Evolutionary conservation across 2,797 vertebrate genomes (phyloP).

Genomic region (Aeoliscus strigatus): DNA sequence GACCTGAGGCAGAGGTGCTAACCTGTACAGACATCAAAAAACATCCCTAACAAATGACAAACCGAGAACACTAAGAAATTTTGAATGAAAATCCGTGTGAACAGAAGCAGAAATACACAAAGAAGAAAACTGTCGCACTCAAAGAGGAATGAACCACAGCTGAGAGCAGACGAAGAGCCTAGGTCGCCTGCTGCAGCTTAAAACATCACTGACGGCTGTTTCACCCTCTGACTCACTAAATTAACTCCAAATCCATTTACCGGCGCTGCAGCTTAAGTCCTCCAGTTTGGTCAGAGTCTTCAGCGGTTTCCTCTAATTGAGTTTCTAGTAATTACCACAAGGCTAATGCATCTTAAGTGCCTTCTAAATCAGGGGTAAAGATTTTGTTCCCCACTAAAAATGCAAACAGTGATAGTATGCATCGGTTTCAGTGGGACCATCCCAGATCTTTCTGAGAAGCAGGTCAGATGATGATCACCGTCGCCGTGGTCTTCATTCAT

Average conservation of each 20-base stretch:
- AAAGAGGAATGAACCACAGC: conserved; percentile 43
- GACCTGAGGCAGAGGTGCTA: conserved; percentile 17
- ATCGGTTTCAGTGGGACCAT: conserved; percentile 24
- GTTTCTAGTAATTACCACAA: conserved; percentile 77
- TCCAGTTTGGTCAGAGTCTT: conserved; percentile 70
- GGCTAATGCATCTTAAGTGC: conserved; percentile 77
- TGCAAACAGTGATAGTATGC: conserved; percentile 43
- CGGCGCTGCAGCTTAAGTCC: conserved; percentile 70
- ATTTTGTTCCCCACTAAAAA: conserved; percentile 71
- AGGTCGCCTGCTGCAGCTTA: conserved; percentile 61
- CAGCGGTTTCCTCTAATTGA: conserved; percentile 75
- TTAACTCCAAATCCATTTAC: conserved; percentile 73
- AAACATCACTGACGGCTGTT: conserved; percentile 69
- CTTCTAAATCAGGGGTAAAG: conserved; percentile 77
- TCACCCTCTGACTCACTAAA: conserved; percentile 74
- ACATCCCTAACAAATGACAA: conserved; percentile 27
- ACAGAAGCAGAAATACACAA: conserved; percentile 1
- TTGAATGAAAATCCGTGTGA: conserved; percentile 1
- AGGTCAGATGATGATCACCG: conserved; percentile 33
- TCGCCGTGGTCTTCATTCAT: too few species aligned
- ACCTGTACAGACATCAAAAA: conserved; percentile 31
- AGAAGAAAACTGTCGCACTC: conserved; percentile 36
- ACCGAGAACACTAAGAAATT: conserved; percentile 15
- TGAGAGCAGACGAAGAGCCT: conserved; percentile 44
- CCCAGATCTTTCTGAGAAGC: conserved; percentile 23